These are phyloP conservation scores for Himalopsyche phryganea DNA, from an alignment of 1,140 invertebrate species.

Conservation along the genomic window DNA sequence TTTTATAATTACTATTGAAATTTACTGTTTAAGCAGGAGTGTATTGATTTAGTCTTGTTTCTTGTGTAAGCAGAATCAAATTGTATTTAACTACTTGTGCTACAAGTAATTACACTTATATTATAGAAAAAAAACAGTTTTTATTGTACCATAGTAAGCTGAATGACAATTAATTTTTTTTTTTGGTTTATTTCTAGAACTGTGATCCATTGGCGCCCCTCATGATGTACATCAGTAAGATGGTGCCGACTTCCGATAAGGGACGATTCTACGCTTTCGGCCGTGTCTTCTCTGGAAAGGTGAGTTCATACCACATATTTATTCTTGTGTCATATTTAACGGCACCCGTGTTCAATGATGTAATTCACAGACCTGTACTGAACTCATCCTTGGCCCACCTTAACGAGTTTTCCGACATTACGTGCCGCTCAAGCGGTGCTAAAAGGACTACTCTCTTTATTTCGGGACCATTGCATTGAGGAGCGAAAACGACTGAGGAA, in stretches of 20 bases:
- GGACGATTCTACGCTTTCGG: constrained; percentile 99
- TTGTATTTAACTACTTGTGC: no score
- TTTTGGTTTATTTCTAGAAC: constrained; percentile 56
- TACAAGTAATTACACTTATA: no score
- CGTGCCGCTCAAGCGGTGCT: constrained; percentile 15
- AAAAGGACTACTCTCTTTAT: constrained; percentile 29
- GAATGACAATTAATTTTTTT: no score
- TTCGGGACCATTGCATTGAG: constrained; percentile 14
- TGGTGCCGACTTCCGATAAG: constrained; percentile 99
- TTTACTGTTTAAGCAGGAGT: no score
- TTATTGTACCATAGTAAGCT: no score
- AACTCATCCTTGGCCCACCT: constrained; percentile 13
- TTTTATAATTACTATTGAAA: no score
- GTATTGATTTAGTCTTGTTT: no score
- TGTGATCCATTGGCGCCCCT: constrained; percentile 95
- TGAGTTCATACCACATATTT: constrained; percentile 36
- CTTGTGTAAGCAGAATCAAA: no score
- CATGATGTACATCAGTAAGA: constrained; percentile 99
- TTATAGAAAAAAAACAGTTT: no score
- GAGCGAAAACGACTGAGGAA: background rate
- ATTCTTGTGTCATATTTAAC: no score
- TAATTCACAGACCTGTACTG: constrained; percentile 20
- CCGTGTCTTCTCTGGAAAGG: constrained; percentile 97
- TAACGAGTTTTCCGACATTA: constrained; percentile 28
- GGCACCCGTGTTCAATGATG: constrained; percentile 16